Percentiles rank a stretch among this genome's conserved stretches.
Evolutionary conservation across 2,888 invertebrate species (phyloP).

Genomic region (Lamellibrachia columna): DNA sequence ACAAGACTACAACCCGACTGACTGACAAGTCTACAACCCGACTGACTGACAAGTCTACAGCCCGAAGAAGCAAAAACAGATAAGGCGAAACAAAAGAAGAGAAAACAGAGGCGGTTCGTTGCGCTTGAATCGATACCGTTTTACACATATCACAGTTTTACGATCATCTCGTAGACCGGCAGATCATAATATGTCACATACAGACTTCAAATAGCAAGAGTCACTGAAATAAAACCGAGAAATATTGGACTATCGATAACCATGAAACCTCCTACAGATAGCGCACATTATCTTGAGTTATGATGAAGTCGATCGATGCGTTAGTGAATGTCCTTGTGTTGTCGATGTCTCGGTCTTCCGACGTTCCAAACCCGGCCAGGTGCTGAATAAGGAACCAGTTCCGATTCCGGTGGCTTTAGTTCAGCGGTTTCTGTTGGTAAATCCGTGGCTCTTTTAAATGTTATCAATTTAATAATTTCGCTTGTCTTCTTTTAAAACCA

Average conservation of each 20-base stretch:
- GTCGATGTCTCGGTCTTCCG: neutral
- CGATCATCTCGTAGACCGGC: neutral
- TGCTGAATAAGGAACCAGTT: neutral
- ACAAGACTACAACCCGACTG: too few relatives aligned
- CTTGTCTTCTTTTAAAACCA: too few relatives aligned
- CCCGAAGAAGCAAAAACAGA: neutral
- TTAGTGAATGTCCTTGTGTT: neutral
- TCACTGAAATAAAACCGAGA: neutral
- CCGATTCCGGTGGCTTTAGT: neutral
- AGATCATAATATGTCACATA: neutral
- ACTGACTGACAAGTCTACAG: too few relatives aligned
- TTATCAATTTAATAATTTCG: too few relatives aligned
- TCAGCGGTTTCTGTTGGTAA: neutral
- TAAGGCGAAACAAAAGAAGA: neutral
- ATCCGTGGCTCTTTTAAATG: neutral
- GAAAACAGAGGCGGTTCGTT: neutral
- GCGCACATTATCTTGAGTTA: neutral
- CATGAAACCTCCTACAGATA: neutral
- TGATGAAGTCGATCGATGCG: neutral
- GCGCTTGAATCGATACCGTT: neutral
- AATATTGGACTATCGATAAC: neutral
- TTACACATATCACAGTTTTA: constrained; percentile 9
- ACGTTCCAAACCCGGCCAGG: neutral
- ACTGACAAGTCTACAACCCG: too few relatives aligned
- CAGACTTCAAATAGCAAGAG: constrained; percentile 4